Conservation (phyloP, 2,113 vertebrate genomes). For the Corythaixoides concolor region DNA sequence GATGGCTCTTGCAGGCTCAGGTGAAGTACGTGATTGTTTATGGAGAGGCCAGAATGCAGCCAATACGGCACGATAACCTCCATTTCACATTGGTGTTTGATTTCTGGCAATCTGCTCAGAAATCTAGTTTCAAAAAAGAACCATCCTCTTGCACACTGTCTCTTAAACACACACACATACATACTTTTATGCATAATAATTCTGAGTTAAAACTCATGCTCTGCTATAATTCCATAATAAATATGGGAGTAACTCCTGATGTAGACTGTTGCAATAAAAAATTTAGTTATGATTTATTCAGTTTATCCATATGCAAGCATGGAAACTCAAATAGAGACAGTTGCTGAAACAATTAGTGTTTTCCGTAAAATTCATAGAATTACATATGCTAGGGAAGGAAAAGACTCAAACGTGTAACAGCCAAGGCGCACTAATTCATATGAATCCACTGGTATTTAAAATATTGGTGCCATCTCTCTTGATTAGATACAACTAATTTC, state of each 20-base stretch:
- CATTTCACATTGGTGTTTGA: neutral
- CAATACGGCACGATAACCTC: neutral
- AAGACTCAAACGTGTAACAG: neutral
- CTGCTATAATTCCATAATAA: neutral
- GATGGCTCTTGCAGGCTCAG: constrained; percentile 38
- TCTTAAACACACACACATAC: neutral
- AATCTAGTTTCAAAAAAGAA: neutral
- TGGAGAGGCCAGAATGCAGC: neutral
- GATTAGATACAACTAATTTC: neutral
- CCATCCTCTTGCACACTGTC: neutral
- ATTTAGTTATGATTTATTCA: neutral
- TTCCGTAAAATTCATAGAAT: neutral
- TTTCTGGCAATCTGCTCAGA: neutral
- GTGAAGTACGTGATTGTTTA: neutral
- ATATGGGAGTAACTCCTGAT: neutral
- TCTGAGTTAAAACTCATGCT: neutral
- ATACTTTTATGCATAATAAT: neutral
- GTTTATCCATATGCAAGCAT: neutral
- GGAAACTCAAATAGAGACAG: neutral
- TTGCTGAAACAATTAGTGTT: neutral
- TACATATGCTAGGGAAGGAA: neutral
- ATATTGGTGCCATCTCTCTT: neutral
- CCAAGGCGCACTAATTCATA: neutral
- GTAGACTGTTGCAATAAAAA: neutral
- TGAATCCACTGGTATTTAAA: neutral